These are phyloP conservation scores for Baronia brevicornis DNA, from an alignment of 2,888 invertebrate species.

Conservation along the genomic window DNA sequence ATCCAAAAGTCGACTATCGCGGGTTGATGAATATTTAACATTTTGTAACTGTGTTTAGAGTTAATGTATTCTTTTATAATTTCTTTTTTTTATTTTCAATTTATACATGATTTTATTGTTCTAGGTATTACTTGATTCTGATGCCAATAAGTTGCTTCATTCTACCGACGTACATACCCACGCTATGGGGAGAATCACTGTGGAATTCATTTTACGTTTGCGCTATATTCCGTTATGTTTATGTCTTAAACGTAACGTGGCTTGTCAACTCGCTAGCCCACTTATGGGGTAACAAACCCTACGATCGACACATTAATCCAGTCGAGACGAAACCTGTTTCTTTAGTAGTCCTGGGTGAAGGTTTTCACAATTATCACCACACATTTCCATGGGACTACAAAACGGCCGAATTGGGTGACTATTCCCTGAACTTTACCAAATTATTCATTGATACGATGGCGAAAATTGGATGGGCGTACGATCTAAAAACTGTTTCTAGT, in stretches of 20 bases:
- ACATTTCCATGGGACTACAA: conserved; percentile 91
- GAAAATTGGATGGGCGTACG: conserved; percentile 90
- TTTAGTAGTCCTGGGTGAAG: conserved; percentile 81
- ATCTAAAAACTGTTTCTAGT: conserved; percentile 84
- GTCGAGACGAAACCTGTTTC: conserved; percentile 81
- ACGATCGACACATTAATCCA: conserved; percentile 84
- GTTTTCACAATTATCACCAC: conserved; percentile 93
- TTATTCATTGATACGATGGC: conserved; percentile 87
- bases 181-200: conserved; percentile 84
- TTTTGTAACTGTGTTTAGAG: too few relatives aligned
- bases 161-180: conserved; percentile 83
- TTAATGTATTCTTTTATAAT: not conserved
- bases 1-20: too few relatives aligned
- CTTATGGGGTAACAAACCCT: conserved; percentile 82
- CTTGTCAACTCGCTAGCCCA: conserved; percentile 93
- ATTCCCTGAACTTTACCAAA: conserved; percentile 82
- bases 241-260: conserved; percentile 90
- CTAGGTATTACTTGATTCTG: conserved; percentile 81
- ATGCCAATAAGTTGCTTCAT: conserved; percentile 86
- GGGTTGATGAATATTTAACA: too few relatives aligned
- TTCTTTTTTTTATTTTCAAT: not conserved
- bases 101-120: conserved; percentile 23
- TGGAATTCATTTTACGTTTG: conserved; percentile 80
- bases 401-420: conserved; percentile 84
- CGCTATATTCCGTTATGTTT: conserved; percentile 84